Conservation (phyloP, 2,888 invertebrate species). For the Hemaris fuciformis region DNA sequence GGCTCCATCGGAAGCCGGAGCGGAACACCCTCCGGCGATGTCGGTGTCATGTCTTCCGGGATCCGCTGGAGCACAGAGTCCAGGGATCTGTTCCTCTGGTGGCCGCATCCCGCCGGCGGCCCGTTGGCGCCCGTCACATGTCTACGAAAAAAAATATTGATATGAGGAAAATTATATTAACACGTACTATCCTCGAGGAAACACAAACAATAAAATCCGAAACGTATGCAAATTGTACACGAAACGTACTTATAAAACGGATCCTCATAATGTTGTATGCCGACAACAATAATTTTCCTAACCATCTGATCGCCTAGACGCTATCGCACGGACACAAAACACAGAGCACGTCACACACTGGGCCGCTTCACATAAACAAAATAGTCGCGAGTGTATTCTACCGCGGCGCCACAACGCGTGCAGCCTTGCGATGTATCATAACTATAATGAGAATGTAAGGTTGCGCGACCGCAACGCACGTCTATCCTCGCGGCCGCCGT, state of each 20-base stretch:
- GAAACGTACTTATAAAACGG: conserved; percentile 72
- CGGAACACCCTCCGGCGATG: conserved; percentile 69
- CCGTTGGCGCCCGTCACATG: conserved; percentile 73
- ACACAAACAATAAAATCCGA: neutral
- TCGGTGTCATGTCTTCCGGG: conserved; percentile 89
- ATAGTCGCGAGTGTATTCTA: conserved; percentile 43
- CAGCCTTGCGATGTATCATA: conserved; percentile 55
- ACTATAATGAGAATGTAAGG: conserved; percentile 47
- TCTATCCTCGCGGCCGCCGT: conserved; percentile 48
- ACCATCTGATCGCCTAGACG: conserved; percentile 62
- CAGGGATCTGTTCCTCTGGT: conserved; percentile 93
- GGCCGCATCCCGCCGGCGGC: conserved; percentile 83
- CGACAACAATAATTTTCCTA: conserved; percentile 73
- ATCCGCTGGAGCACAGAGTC: conserved; percentile 95
- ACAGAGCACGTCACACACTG: conserved; percentile 48
- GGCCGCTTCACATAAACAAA: conserved; percentile 55
- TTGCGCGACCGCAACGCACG: conserved; percentile 46
- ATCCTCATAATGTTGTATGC: conserved; percentile 73
- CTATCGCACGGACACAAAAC: conserved; percentile 38
- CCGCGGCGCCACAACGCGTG: conserved; percentile 37
- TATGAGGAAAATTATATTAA: neutral
- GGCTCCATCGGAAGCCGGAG: conserved; percentile 63
- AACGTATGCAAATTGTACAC: neutral
- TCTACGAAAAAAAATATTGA: conserved; percentile 58
- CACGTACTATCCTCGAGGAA: neutral